phyloP scores from a whole-genome alignment of 2,888 invertebrate genomes.

The Macrosiphum euphorbiae region DNA sequence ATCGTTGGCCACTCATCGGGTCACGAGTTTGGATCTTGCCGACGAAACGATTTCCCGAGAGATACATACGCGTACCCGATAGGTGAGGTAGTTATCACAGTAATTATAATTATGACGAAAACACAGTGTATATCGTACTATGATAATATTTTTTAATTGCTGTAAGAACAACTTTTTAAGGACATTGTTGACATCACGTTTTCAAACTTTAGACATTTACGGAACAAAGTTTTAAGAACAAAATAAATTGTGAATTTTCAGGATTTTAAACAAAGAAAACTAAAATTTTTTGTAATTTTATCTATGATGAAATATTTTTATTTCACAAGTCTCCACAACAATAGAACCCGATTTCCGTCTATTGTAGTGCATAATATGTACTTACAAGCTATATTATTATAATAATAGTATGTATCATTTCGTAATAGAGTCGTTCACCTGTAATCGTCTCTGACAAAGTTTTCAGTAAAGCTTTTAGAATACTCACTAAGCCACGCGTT shows the following conservation, averaged over 20 bases:
- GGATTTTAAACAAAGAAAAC: background rate
- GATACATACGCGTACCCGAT: background rate
- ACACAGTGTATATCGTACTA: background rate
- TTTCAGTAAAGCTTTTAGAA: background rate
- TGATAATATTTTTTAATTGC: background rate
- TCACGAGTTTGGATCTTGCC: background rate
- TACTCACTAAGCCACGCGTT: background rate
- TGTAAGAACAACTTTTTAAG: background rate
- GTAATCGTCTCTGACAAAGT: background rate
- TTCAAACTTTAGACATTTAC: background rate
- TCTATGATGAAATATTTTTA: background rate
- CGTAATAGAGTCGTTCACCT: background rate
- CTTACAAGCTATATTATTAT: background rate
- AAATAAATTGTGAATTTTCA: background rate
- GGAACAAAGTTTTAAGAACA: background rate
- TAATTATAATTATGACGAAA: background rate
- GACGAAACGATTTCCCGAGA: background rate
- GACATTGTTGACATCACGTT: background rate
- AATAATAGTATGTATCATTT: background rate
- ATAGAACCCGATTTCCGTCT: background rate
- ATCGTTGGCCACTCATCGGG: background rate
- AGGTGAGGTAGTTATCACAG: background rate
- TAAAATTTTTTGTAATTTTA: background rate
- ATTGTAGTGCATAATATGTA: background rate
- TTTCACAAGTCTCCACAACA: background rate